Percentiles rank a stretch among this genome's conserved stretches.
Evolutionary conservation across 1,140 invertebrate species (phyloP).

Genomic region (Procambarus virginalis): DNA sequence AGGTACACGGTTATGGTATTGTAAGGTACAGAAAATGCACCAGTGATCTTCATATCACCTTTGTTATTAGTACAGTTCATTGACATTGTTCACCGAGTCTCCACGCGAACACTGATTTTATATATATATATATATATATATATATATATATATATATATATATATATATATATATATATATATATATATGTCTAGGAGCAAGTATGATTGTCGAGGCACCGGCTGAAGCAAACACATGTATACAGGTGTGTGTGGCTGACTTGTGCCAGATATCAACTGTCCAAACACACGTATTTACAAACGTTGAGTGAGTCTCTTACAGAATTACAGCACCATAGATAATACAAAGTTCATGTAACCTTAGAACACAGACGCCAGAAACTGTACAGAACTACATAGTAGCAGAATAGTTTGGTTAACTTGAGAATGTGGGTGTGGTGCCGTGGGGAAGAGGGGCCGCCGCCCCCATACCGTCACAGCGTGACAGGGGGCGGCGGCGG

Average conservation of each 20-base stretch:
- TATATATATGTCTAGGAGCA: neutral
- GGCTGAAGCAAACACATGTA: neutral
- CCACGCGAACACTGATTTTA: no score
- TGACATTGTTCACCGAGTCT: no score
- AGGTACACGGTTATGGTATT: neutral
- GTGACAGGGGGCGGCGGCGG: neutral
- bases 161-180: no score
- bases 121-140: no score
- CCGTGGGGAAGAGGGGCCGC: neutral
- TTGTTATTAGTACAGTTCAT: no score
- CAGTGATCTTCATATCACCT: no score
- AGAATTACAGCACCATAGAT: conserved; percentile 15
- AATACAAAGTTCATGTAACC: neutral
- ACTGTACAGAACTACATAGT: conserved; percentile 9
- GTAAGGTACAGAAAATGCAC: neutral
- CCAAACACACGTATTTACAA: neutral
- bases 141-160: neutral
- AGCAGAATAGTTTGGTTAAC: neutral
- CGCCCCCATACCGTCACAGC: no score
- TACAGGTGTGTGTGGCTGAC: neutral
- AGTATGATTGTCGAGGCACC: conserved; percentile 4
- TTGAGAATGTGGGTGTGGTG: neutral
- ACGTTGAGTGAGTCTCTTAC: neutral
- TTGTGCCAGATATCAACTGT: neutral
- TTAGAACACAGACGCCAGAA: neutral